Percentiles rank a stretch among this genome's conserved stretches.
These are phyloP conservation scores for Stenotaenia linearis DNA, from an alignment of 2,888 invertebrate genomes.

Conservation along the genomic window DNA sequence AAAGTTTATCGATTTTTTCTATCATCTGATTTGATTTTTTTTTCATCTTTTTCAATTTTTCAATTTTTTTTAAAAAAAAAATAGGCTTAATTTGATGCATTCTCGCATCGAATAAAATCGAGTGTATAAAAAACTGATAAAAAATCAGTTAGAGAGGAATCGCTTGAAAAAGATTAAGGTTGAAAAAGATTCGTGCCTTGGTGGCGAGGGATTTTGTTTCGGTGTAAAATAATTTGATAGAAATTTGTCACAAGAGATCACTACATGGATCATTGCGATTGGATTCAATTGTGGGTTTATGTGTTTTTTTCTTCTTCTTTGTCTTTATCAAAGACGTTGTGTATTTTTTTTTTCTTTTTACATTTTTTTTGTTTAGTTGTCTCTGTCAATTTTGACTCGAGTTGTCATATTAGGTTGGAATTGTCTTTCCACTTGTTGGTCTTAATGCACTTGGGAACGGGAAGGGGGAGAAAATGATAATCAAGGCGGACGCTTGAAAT, in stretches of 20 bases:
- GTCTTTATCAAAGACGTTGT: background rate
- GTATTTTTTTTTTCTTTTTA: background rate
- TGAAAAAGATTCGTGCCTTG: background rate
- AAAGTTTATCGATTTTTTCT: background rate
- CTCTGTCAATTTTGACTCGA: background rate
- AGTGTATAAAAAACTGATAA: background rate
- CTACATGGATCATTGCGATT: background rate
- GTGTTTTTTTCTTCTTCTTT: background rate
- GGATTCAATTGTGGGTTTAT: background rate
- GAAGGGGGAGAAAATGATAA: background rate
- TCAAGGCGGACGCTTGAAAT: background rate
- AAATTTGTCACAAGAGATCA: background rate
- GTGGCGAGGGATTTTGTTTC: background rate
- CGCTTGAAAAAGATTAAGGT: background rate
- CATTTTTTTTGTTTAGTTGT: background rate
- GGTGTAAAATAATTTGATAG: background rate
- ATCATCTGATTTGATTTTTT: background rate
- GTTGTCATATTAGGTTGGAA: background rate
- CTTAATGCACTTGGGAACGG: background rate
- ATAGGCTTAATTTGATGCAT: no score
- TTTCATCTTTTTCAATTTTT: background rate
- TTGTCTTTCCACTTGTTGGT: background rate
- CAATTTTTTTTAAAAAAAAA: background rate
- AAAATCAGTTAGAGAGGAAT: background rate
- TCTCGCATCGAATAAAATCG: no score